A percentile compares a stretch with the other conserved stretches of the same genome.
phyloP scores from a whole-genome alignment of 2,113 vertebrate genomes.

The Charadrius vociferus region DNA sequence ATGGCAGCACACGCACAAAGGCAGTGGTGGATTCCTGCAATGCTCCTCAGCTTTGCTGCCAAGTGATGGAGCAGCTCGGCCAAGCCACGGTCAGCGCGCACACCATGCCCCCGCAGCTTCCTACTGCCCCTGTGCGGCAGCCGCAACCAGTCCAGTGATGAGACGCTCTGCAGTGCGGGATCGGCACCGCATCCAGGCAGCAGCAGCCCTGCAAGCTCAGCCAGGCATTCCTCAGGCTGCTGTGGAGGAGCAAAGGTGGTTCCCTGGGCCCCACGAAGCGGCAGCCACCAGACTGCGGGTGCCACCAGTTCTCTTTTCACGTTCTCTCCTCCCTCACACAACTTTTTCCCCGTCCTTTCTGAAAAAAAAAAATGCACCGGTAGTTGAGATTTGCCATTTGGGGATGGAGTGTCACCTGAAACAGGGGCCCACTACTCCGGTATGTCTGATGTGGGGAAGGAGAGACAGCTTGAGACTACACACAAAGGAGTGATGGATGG shows the following conservation, averaged over 20 bases:
- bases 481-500: background rate
- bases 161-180: accelerated
- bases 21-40: accelerated
- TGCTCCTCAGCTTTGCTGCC: accelerated
- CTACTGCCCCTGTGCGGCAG: background rate
- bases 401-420: background rate
- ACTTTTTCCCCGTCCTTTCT: background rate
- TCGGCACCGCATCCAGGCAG: accelerated
- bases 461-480: background rate
- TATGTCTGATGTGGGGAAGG: background rate
- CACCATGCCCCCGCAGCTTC: accelerated
- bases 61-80: accelerated
- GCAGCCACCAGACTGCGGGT: background rate
- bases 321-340: background rate
- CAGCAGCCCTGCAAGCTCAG: background rate
- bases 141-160: accelerated
- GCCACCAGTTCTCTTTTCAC: background rate
- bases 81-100: accelerated
- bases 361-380: background rate
- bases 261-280: background rate
- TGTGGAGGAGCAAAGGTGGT: accelerated
- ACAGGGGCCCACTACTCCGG: background rate
- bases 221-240: background rate
- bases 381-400: background rate
- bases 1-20: accelerated